phyloP scores from a whole-genome alignment of 2,888 invertebrate genomes.

The Proisotoma minuta region DNA sequence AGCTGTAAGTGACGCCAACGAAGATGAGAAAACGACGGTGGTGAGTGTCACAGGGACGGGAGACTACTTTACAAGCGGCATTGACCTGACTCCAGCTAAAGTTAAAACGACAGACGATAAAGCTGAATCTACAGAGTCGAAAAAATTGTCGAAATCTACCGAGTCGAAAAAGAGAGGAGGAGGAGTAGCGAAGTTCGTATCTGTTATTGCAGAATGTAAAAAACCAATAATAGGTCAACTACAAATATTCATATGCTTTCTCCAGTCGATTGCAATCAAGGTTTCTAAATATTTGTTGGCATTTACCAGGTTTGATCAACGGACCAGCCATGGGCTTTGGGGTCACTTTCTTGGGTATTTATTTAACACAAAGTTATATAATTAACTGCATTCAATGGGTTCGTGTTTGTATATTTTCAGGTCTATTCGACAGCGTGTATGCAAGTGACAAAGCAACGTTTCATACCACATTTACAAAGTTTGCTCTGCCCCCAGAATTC shows the following conservation, averaged over 20 bases:
- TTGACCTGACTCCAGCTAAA: slow-evolving; percentile 15
- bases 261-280: too few species aligned
- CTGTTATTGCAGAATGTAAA: slow-evolving; percentile 70
- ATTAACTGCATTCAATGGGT: too few species aligned
- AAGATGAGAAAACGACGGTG: slow-evolving; percentile 12
- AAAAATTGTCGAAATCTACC: too few species aligned
- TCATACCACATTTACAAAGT: slow-evolving; percentile 21
- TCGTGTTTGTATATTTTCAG: too few species aligned
- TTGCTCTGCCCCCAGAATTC: slow-evolving; percentile 18
- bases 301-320: too few species aligned
- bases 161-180: background rate
- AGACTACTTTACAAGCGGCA: slow-evolving; percentile 25
- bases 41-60: slow-evolving; percentile 20
- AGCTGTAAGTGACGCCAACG: slow-evolving; percentile 7
- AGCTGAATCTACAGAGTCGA: background rate
- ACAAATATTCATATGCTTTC: too few species aligned
- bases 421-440: slow-evolving; percentile 74
- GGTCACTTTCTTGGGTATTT: slow-evolving; percentile 73
- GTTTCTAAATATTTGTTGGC: too few species aligned
- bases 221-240: slow-evolving; percentile 81
- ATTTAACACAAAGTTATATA: too few species aligned
- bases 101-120: background rate
- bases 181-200: slow-evolving; percentile 1
- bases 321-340: slow-evolving; percentile 90
- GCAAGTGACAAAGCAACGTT: slow-evolving; percentile 19